Base-by-base conservation (phyloP, 2,113 vertebrate genomes). In the Lota lota region DNA sequence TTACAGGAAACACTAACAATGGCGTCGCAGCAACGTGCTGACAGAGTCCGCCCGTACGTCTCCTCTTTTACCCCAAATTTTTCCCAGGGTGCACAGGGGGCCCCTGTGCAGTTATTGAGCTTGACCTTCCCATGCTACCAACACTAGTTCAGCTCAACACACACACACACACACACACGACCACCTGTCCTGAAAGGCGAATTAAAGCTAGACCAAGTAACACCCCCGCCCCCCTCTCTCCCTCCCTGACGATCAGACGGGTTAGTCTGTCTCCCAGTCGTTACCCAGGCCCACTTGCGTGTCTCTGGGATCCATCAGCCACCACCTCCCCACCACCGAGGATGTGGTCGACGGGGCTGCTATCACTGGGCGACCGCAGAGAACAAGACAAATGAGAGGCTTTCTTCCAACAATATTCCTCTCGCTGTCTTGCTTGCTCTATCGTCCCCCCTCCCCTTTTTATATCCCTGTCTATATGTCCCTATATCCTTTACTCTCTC, bases 111-210 rank as follows among this genome's bases (percentile, higher is more conserved):
- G n/a, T n/a, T n/a, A 54, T 14, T 54, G 15, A 54, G 53, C 28
- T 28, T 28, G 28, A 28, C 4, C 28, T 28, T 28, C 28, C 28
- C 28, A 33, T 33, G 28, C 28, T 33, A 33, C 28, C 28, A 33
- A 2, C 28, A 33, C 4, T 33, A 5, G 28, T 33, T 33, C 28
- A 33, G 28, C 28, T 33, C 28, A 33, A 33, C 28, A 33, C 28
- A 33, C 28, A 33, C 28, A 33, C 28, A 33, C 28, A 33, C 28
- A 33, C 28, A 33, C 28, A 33, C 28, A 33, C 28, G n/a, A n/a
- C n/a, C 86, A 85, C 85, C 89, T 89, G 87, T 89, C 83, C 81
- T 84, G 75, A 78, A 83, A 78, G 79, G 74, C 82, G 79, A 79
- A 85, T 83, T 84, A 85, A 89, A 83, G 79, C 80, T 33, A 63